phyloP scores from a whole-genome alignment of 2,888 invertebrate species.

The Drosophila algonquin region DNA sequence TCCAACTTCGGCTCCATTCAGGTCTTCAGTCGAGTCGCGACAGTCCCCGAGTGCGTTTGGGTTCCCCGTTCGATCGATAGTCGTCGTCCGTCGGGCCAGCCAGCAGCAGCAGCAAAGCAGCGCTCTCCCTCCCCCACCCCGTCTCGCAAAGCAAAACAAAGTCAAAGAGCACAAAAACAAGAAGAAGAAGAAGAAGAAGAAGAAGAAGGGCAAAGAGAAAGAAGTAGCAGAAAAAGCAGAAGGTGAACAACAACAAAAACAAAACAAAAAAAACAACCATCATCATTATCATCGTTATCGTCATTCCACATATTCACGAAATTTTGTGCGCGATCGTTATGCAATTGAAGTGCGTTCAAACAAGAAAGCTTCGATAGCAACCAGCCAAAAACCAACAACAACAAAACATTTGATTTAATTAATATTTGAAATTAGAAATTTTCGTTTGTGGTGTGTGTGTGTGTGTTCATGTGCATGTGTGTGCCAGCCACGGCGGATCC shows the following conservation, averaged over 20 bases:
- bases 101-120: background rate
- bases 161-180: slow-evolving; percentile 46
- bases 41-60: slow-evolving; percentile 84
- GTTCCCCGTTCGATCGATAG: slow-evolving; percentile 44
- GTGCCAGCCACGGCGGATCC: slow-evolving; percentile 13
- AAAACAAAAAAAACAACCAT: slow-evolving; percentile 17
- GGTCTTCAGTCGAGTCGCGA: slow-evolving; percentile 84
- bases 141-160: slow-evolving; percentile 10
- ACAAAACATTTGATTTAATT: slow-evolving; percentile 28
- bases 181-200: too few species aligned
- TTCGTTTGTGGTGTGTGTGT: slow-evolving; percentile 1
- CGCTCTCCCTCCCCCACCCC: background rate
- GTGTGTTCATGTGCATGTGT: background rate
- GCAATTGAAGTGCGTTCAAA: slow-evolving; percentile 71
- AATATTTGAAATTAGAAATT: slow-evolving; percentile 40
- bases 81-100: slow-evolving; percentile 57
- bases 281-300: slow-evolving; percentile 39
- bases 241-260: slow-evolving; percentile 31
- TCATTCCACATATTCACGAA: slow-evolving; percentile 42
- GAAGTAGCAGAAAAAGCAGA: slow-evolving; percentile 34
- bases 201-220: slow-evolving; percentile 40
- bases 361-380: slow-evolving; percentile 47
- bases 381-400: slow-evolving; percentile 6
- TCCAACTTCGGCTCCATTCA: slow-evolving; percentile 43
- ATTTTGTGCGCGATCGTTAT: slow-evolving; percentile 66